These are phyloP conservation scores for Mizuhopecten yessoensis DNA, from an alignment of 1,140 invertebrate genomes.

Conservation along the genomic window DNA sequence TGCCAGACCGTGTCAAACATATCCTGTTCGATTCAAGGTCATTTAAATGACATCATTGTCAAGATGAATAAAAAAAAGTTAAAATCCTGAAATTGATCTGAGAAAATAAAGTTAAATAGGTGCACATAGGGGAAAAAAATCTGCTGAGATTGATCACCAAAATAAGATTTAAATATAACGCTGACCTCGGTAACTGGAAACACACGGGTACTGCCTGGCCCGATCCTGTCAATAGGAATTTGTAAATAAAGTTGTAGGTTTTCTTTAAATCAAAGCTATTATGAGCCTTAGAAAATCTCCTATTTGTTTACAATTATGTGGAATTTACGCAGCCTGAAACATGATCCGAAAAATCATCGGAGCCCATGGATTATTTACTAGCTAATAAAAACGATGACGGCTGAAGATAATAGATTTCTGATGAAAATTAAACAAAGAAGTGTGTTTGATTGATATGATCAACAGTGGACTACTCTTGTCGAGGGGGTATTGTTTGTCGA, in stretches of 20 bases:
- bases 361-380: neutral
- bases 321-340: neutral
- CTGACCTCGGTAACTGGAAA: neutral
- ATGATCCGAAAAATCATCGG: neutral
- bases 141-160: neutral
- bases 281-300: neutral
- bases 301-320: slow-evolving; percentile 32
- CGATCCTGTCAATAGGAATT: neutral
- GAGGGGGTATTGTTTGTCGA: neutral
- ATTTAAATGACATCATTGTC: neutral
- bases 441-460: neutral
- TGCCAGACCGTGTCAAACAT: neutral
- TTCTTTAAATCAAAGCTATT: slow-evolving; percentile 4
- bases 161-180: slow-evolving; percentile 9
- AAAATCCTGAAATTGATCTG: slow-evolving; percentile 3
- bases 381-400: neutral
- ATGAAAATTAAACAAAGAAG: neutral
- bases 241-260: slow-evolving; percentile 33
- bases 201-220: neutral
- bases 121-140: neutral
- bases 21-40: neutral
- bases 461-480: neutral
- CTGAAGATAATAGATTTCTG: slow-evolving; percentile 29
- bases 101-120: slow-evolving; percentile 29
- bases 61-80: neutral